Conservation (phyloP, 35 echinoderm and acorn worm genomes). For the Acanthaster planci region DNA sequence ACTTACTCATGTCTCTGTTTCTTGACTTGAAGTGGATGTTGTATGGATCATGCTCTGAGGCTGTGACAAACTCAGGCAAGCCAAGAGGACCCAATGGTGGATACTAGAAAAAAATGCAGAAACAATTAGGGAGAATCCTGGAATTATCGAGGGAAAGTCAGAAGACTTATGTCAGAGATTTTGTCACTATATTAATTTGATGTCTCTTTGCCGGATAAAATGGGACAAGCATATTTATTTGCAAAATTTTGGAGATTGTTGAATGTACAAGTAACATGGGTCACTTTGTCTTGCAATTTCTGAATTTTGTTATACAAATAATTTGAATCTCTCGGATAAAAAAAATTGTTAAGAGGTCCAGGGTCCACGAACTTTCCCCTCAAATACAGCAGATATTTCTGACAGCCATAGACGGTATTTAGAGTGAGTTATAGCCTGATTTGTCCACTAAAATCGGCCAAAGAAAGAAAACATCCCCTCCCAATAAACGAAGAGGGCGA, state of each 20-base stretch:
- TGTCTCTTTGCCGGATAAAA: neutral
- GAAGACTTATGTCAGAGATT: neutral
- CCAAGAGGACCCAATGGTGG: conserved; percentile 68
- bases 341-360: too few species aligned
- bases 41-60: conserved; percentile 59
- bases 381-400: too few species aligned
- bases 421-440: too few species aligned
- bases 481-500: too few species aligned
- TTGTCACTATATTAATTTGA: neutral
- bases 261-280: too few species aligned
- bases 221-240: neutral
- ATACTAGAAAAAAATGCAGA: conserved; percentile 54
- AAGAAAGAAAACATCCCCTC: too few species aligned
- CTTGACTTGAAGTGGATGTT: conserved; percentile 78
- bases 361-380: too few species aligned
- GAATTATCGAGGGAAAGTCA: neutral
- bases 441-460: too few species aligned
- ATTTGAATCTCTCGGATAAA: too few species aligned
- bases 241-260: neutral
- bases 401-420: too few species aligned
- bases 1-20: conserved; percentile 80
- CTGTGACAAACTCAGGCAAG: conserved; percentile 76
- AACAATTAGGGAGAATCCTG: neutral
- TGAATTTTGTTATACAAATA: too few species aligned
- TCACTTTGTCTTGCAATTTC: too few species aligned